Evolutionary conservation across 2,797 vertebrate species (phyloP).

Genomic region (Falco berigora): DNA sequence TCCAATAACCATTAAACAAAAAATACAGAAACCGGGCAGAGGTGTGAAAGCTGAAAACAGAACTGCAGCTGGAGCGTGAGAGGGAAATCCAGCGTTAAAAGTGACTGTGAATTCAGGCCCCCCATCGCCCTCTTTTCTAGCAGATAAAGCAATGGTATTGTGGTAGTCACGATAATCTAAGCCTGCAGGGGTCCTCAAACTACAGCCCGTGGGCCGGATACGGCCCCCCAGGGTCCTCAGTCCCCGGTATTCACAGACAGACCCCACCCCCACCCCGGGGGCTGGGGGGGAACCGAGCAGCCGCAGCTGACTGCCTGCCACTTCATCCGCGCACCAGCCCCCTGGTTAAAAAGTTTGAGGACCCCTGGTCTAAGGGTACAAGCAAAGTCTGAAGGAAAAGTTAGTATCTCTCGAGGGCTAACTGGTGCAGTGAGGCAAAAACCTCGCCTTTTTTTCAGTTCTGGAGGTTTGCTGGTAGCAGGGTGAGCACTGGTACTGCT

Average conservation of each 20-base stretch:
- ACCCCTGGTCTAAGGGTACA: background rate
- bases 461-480: background rate
- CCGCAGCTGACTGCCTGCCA: too few species aligned
- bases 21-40: background rate
- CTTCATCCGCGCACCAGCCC: too few species aligned
- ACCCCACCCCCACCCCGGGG: too few species aligned
- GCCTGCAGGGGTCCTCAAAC: too few species aligned
- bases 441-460: accelerated
- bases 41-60: background rate
- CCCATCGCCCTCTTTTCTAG: background rate
- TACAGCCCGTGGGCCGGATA: too few species aligned
- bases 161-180: background rate
- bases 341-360: too few species aligned
- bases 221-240: too few species aligned
- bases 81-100: background rate
- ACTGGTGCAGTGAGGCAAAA: background rate
- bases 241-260: too few species aligned
- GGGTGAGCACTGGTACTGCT: accelerated
- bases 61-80: background rate
- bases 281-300: too few species aligned
- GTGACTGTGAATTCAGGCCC: background rate
- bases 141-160: background rate
- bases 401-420: background rate
- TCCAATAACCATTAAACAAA: background rate
- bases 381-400: background rate